A percentile compares a stretch with the other conserved stretches of the same genome.
Conservation (phyloP, 1,140 invertebrate genomes). For the Drosophila trapezifrons region DNA sequence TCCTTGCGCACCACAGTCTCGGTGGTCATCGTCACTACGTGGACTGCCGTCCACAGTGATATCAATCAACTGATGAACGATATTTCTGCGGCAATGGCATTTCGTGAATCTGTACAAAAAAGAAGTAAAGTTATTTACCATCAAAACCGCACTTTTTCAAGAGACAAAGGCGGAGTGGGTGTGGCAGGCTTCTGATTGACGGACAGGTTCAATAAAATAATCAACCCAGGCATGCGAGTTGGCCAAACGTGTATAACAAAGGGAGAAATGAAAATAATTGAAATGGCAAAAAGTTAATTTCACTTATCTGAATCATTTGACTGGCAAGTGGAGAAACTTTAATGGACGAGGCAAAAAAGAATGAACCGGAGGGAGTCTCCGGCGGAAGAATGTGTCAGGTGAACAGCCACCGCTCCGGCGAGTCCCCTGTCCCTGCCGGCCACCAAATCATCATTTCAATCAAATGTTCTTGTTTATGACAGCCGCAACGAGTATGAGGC, state of each 20-base stretch:
- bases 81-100: conserved; percentile 10
- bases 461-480: conserved; percentile 74
- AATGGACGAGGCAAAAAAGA: conserved; percentile 32
- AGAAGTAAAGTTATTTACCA: conserved; percentile 13
- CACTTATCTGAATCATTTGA: conserved; percentile 55
- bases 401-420: conserved; percentile 21
- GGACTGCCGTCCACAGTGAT: no score
- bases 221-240: conserved; percentile 8
- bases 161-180: not conserved
- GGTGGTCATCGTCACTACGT: no score
- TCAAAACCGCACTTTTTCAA: conserved; percentile 16
- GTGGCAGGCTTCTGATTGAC: conserved; percentile 9
- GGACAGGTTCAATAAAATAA: conserved; percentile 37
- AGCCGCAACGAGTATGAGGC: conserved; percentile 37
- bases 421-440: not conserved
- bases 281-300: conserved; percentile 48
- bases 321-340: conserved; percentile 41
- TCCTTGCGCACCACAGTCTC: no score
- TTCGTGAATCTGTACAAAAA: conserved; percentile 11
- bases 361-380: conserved; percentile 14
- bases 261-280: conserved; percentile 13
- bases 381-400: conserved; percentile 40
- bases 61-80: conserved; percentile 15
- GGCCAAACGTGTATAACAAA: conserved; percentile 3
- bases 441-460: conserved; percentile 61